Conservation (phyloP, 1,140 invertebrate genomes). For the Nasonia longicornis region DNA sequence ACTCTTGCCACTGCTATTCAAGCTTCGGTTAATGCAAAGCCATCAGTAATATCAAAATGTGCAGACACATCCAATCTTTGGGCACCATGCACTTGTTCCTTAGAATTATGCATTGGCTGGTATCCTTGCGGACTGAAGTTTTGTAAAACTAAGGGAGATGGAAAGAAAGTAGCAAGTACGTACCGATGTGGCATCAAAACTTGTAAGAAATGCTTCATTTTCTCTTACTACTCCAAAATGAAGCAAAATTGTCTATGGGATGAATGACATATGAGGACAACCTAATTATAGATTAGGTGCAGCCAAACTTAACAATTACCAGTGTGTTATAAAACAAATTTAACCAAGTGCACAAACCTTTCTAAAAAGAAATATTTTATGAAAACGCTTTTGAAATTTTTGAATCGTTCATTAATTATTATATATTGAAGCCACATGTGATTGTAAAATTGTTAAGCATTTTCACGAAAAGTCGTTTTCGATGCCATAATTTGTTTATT, state of each 20-base stretch:
- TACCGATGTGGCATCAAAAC: constrained; percentile 96
- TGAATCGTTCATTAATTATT: not conserved
- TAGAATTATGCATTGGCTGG: constrained; percentile 85
- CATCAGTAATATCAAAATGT: constrained; percentile 68
- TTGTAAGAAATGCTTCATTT: constrained; percentile 89
- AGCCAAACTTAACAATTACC: constrained; percentile 23
- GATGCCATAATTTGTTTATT: not conserved
- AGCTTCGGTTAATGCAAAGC: constrained; percentile 55
- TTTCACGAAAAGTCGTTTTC: not conserved
- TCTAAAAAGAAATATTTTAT: constrained; percentile 38
- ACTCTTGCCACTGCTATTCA: constrained; percentile 64
- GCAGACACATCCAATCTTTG: constrained; percentile 75
- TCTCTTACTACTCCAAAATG: constrained; percentile 84
- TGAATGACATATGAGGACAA: constrained; percentile 74
- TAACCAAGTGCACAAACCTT: constrained; percentile 15
- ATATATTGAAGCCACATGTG: not conserved
- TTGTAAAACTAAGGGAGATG: constrained; percentile 82
- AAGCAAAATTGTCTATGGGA: constrained; percentile 91
- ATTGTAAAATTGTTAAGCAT: constrained; percentile 9
- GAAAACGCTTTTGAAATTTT: constrained; percentile 17
- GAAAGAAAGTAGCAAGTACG: constrained; percentile 71
- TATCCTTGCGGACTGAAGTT: constrained; percentile 95
- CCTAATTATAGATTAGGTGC: constrained; percentile 42
- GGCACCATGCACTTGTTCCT: constrained; percentile 81
- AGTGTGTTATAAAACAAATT: constrained; percentile 10